Percentiles rank a stretch among this genome's conserved stretches.
phyloP scores from a whole-genome alignment of 2,888 invertebrate species.

The Lamellibrachia satsuma region DNA sequence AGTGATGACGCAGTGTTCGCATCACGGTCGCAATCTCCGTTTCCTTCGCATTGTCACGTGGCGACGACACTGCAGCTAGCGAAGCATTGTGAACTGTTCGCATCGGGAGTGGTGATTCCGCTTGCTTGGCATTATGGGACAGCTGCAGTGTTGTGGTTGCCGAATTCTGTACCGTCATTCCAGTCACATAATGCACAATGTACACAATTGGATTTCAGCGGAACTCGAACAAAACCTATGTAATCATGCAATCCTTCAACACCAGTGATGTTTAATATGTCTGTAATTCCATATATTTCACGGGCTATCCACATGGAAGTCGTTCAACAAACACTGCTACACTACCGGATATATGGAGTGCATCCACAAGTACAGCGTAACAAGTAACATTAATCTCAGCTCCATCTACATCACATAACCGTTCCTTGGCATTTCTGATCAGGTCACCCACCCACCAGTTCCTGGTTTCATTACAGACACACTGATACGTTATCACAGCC shows the following conservation, averaged over 20 bases:
- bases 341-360: background rate
- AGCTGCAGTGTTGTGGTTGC: background rate
- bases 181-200: background rate
- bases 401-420: background rate
- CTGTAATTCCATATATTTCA: background rate
- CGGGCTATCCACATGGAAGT: background rate
- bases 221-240: background rate
- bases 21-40: constrained; percentile 21
- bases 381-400: background rate
- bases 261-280: background rate
- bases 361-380: background rate
- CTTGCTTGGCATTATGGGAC: background rate
- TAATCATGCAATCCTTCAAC: background rate
- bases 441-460: background rate
- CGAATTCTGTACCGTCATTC: background rate
- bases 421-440: background rate
- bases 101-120: background rate
- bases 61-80: background rate
- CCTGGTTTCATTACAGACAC: background rate
- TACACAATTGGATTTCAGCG: background rate
- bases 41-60: background rate
- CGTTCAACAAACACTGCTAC: no score
- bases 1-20: constrained; percentile 37
- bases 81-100: background rate
- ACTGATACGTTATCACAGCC: background rate